phyloP scores from a whole-genome alignment of 2,888 invertebrate species.

The Heliconius erato region DNA sequence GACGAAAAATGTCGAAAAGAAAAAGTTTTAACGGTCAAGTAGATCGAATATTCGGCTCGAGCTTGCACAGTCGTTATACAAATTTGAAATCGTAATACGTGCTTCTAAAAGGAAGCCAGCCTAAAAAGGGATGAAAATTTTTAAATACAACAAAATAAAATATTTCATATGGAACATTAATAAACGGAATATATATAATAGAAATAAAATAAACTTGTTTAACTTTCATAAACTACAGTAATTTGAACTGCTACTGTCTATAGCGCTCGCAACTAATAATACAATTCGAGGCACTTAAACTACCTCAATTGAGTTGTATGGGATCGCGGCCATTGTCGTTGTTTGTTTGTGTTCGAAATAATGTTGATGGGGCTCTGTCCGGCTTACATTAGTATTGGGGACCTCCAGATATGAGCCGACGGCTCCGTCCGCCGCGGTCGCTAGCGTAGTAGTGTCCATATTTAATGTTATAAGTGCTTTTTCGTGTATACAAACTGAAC shows the following conservation, averaged over 20 bases:
- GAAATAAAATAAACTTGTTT: neutral
- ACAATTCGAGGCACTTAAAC: conserved; percentile 25
- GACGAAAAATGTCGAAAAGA: neutral
- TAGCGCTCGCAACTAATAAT: conserved; percentile 39
- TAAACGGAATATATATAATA: neutral
- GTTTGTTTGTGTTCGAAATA: conserved; percentile 30
- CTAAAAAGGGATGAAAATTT: neutral
- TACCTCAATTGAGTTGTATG: conserved; percentile 9
- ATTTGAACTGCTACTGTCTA: conserved; percentile 36
- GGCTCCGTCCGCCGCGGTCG: conserved; percentile 47
- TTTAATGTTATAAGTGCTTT: conserved; percentile 80
- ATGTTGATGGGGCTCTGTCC: conserved; percentile 42
- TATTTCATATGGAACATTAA: neutral
- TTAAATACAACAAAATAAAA: neutral
- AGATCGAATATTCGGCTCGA: neutral
- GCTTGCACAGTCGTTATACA: neutral
- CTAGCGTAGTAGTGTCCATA: conserved; percentile 70
- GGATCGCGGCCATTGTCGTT: conserved; percentile 12
- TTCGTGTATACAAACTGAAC: conserved; percentile 66
- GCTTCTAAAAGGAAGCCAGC: neutral
- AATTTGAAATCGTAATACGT: too few species aligned
- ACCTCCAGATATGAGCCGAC: conserved; percentile 63
- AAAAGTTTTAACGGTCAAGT: neutral
- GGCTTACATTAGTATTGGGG: conserved; percentile 56
- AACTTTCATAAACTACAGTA: neutral